Evolutionary conservation across 1,140 invertebrate species (phyloP).

Genomic region (Schlechtendalia chinensis): DNA sequence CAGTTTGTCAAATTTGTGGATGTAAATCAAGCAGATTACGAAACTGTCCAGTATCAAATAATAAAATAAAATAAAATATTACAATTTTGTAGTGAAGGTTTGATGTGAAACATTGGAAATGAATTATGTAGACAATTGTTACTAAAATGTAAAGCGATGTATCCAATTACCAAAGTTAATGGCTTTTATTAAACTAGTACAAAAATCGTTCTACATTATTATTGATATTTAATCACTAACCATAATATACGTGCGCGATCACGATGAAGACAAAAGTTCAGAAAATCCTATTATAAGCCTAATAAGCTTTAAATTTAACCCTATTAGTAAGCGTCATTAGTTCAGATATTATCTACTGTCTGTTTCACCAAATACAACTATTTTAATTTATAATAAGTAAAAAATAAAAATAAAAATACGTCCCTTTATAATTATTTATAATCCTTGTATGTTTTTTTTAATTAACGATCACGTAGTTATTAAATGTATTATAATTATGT

Average conservation of each 20-base stretch:
- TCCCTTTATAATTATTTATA: neutral
- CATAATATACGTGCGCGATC: neutral
- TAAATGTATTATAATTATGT: constrained; percentile 1
- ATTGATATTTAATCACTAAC: neutral
- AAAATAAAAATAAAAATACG: neutral
- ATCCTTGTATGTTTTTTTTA: neutral
- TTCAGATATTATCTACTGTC: neutral
- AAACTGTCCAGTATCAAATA: constrained; percentile 26
- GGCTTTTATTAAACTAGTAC: constrained; percentile 9
- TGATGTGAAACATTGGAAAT: constrained; percentile 10
- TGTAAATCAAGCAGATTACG: neutral
- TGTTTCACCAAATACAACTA: neutral
- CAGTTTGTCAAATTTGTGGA: too few species aligned
- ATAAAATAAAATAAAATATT: constrained; percentile 12
- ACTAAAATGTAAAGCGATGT: constrained; percentile 10
- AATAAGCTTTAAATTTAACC: constrained; percentile 17
- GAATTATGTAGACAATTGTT: constrained; percentile 29
- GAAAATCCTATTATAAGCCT: constrained; percentile 2
- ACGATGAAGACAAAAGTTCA: neutral
- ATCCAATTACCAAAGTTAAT: neutral
- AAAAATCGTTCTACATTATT: neutral
- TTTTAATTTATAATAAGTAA: neutral
- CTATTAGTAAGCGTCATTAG: neutral
- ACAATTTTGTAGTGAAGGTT: constrained; percentile 16
- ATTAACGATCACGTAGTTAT: neutral